Base-by-base conservation (phyloP, 2,113 vertebrate genomes). In the Prinia subflava region DNA sequence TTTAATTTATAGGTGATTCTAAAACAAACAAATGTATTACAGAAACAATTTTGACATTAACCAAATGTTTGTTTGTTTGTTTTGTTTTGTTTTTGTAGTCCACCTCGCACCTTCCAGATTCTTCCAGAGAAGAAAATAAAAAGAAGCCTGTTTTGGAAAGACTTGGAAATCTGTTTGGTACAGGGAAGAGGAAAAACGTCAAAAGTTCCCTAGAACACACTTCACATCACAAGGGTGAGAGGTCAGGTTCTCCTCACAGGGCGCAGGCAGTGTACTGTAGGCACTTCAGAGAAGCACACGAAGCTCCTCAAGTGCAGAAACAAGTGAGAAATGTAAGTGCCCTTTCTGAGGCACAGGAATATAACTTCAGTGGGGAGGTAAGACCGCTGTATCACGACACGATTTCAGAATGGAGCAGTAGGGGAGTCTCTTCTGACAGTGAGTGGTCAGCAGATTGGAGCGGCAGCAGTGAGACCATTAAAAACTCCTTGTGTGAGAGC, bases 81-180 rank as follows among this genome's bases (percentile, higher is more conserved):
- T n/a, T n/a, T n/a, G n/a, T n/a, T n/a, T n/a, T n/a, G 50, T 79
- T 89, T 89, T 95, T 97, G 27, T 95, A 98, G 98, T 98, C 98
- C 76, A 96, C 97, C 67, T 97, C 97, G 47, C 98, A 97, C 39
- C 92, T 97, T 65, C 89, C 97, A 39, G 97, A 97, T 73, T 94
- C 94, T 49, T 82, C 94, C 22, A 97, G 96, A 94, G 98, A 98
- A 91, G 98, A 98, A 79, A 97, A 67, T 91, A 97, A 83, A 96
- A 98, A 96, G 94, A 98, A 98, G 83, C 98, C 98, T 0, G 98
- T 98, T 91, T 96, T 98, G 95, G 98, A 97, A 56, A 98, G 98
- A 89, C 97, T 98, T 90, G 98, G 98, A 86, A 97, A 97, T 52
- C 80, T 98, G 21, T 98, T 98, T 95, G 97, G 97, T 18, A 93